Evolutionary conservation across 2,888 invertebrate species (phyloP), one percentile per base, ranked within the genome.

Genomic region (Mythimna ferrago): DNA sequence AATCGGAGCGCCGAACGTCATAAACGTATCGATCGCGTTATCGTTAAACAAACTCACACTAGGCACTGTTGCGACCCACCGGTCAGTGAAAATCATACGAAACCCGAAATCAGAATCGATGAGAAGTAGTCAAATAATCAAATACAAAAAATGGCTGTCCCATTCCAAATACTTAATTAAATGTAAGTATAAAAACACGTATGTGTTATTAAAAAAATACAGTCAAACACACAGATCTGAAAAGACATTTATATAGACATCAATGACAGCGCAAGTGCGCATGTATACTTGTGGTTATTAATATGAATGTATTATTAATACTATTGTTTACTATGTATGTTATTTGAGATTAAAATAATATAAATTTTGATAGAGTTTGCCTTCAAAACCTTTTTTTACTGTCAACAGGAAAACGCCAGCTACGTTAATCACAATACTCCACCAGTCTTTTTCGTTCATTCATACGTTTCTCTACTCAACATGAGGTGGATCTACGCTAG

Each of bases 301-400:
- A 41, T 41, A 26, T n/a, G 35, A 19, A n/a, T 61, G 14, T 51
- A 26, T 38, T 58, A 58, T 44, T 53, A 38, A 16, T 62, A 64
- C 21, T 69, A 68, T n/a, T 51, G 57, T 64, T 51, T 65, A 57
- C 26, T 35, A 57, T 66, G 56, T 67, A 48, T 69, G 61, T 72
- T 71, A 76, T 69, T 73, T 63, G 41, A 66, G 56, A 80, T 81
- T 81, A 72, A 76, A 76, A 32, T 0, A 65, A 67, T 11, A 53
- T 19, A 11, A 41, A 6, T 41, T 53, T 53, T 65, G 35, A 16
- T 51, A 19, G 35, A n/a, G 19, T 76, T 76, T 78, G 0, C 56
- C 4, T 65, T 61, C 6, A 1, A 61, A 56, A 48, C 16, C 3
- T 14, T 5, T 38, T 73, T 51, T 57, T 48, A 53, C 7, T 21